Evolutionary conservation across 2,888 invertebrate species (phyloP).

Genomic region (Leptopilina syphax): DNA sequence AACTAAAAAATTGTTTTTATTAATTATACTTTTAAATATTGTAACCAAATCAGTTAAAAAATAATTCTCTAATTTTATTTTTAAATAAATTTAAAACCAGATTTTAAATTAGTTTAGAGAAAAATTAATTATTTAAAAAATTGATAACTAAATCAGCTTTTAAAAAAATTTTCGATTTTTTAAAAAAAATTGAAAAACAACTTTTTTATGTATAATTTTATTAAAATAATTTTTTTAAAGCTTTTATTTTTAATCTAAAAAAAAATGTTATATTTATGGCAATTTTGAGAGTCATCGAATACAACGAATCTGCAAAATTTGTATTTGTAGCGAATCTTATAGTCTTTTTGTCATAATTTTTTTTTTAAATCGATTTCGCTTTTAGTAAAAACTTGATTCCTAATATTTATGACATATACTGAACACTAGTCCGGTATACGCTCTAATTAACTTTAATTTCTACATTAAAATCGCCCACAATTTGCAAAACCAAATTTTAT

Average conservation of each 20-base stretch:
- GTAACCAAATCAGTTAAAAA: too few species aligned
- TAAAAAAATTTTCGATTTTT: too few species aligned
- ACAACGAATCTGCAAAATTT: constrained; percentile 34
- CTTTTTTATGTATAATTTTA: too few species aligned
- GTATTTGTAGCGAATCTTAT: constrained; percentile 3
- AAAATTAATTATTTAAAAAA: too few species aligned
- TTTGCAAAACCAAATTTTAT: constrained; percentile 24
- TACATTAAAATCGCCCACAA: constrained; percentile 15
- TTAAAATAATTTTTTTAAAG: too few species aligned
- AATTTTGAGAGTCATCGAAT: constrained; percentile 17
- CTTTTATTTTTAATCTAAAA: neutral
- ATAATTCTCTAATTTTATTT: too few species aligned
- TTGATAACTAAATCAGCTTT: too few species aligned
- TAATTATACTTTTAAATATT: too few species aligned
- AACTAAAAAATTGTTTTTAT: too few species aligned
- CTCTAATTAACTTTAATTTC: constrained; percentile 62
- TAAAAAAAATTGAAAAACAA: too few species aligned
- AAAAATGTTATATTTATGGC: neutral
- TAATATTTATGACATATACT: constrained; percentile 52
- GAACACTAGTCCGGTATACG: constrained; percentile 73
- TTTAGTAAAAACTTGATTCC: constrained; percentile 28
- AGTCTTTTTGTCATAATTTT: constrained; percentile 11
- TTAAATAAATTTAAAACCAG: too few species aligned
- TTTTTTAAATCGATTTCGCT: constrained; percentile 1
- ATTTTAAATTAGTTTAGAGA: too few species aligned